Evolutionary conservation across 92 coral and sea anemone genomes (phyloP).

Genomic region (Parazoanthus swiftii): DNA sequence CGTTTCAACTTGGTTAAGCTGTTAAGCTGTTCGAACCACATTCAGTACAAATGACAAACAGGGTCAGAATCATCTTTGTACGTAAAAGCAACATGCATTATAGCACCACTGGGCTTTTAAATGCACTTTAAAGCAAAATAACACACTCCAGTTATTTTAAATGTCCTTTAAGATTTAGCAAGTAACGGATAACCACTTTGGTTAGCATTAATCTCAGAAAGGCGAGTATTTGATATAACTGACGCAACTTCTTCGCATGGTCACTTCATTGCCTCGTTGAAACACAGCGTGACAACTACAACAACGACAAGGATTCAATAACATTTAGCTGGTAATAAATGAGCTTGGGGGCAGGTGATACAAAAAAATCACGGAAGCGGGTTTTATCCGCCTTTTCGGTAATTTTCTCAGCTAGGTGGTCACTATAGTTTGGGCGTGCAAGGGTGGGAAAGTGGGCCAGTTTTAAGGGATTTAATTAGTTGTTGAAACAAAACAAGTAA

Average conservation of each 20-base stretch:
- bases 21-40: too few relatives aligned
- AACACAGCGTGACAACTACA: not conserved
- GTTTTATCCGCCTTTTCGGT: not conserved
- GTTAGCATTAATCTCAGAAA: not conserved
- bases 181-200: not conserved
- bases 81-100: too few relatives aligned
- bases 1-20: too few relatives aligned
- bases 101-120: too few relatives aligned
- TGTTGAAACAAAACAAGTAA: not conserved
- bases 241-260: not conserved
- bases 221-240: not conserved
- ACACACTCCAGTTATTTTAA: too few relatives aligned
- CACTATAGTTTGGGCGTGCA: not conserved
- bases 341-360: not conserved
- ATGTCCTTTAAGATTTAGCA: too few relatives aligned
- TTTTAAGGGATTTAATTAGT: not conserved
- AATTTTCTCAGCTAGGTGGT: too few relatives aligned
- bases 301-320: not conserved
- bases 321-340: not conserved
- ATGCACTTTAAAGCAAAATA: too few relatives aligned
- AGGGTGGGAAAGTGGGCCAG: constrained; percentile 8
- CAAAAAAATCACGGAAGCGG: not conserved
- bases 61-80: too few relatives aligned
- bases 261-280: not conserved
- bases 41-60: too few relatives aligned